Base-by-base conservation (phyloP, 2,113 vertebrate genomes). In the Chloebia gouldiae region DNA sequence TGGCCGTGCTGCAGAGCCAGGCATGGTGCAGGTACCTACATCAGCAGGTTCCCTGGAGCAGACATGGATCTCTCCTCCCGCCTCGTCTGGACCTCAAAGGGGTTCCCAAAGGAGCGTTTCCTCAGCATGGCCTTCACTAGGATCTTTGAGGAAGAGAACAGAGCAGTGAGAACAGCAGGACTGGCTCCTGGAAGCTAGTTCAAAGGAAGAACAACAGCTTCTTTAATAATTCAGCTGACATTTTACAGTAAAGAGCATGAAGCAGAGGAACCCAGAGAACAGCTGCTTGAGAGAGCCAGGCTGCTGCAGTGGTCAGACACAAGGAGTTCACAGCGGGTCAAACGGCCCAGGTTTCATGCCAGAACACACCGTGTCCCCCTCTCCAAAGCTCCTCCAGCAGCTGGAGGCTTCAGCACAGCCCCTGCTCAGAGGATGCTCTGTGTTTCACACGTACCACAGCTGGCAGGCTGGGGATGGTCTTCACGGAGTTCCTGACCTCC, bases 91-190 rank as follows among this genome's bases (percentile, higher is more conserved):
- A 97, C 97, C 96, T 99, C 99, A 3, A 99, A 99, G 0, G 99
- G 99, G 86, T 99, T 99, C 53, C 99, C 98, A 94, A 99, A 99
- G 90, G 99, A 99, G 50, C 99, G 99, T 88, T 99, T 99, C 70
- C 99, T 98, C 54, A 99, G 96, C 99, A 99, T 99, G 93, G 99
- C 99, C 96, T 99, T 99, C 42, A 99, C 99, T 60, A 99, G 95
- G 96, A 99, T 99, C 99, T 99, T 96, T 40, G 61, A 57, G 63
- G 53, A 53, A 88, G 35, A 42, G 76, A 88, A 72, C 21, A 90
- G 56, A 83, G 2, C 45, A 30, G 16, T 70, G 56, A 90, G 77
- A 54, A 37, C 12, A 77, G 57, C 47, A 70, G 56, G 16, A 44
- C 64, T 54, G 24, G 31, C 31, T 17, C 56, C 70, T 33, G 53